Evolutionary conservation across 2,113 vertebrate genomes (phyloP).

Genomic region (Orientallactaga bullata): DNA sequence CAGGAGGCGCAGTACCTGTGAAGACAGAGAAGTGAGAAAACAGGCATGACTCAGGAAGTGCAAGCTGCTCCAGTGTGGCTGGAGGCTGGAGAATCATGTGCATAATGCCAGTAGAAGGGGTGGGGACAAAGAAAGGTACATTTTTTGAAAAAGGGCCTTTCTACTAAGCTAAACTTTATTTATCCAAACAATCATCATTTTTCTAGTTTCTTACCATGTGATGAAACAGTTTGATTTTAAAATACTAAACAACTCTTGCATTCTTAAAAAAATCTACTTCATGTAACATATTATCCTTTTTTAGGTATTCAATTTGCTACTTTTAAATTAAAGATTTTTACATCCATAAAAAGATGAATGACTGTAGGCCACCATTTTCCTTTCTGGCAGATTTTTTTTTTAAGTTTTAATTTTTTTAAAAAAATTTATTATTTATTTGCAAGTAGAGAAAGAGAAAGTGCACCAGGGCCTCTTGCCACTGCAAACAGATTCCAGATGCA

Average conservation of each 20-base stretch:
- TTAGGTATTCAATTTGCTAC: background rate
- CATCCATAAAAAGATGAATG: background rate
- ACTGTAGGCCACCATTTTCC: background rate
- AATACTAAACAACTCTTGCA: conserved; percentile 8
- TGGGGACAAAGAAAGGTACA: background rate
- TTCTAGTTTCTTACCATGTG: conserved; percentile 7
- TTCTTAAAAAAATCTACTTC: background rate
- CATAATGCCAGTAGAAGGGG: background rate
- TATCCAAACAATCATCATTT: background rate
- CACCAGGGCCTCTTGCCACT: too few relatives aligned
- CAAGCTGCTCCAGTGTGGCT: background rate
- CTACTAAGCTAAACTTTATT: background rate
- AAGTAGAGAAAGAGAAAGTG: too few relatives aligned
- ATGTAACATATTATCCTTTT: conserved; percentile 29
- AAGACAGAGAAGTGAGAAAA: conserved; percentile 23
- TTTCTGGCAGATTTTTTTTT: conserved; percentile 28
- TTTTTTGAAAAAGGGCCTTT: background rate
- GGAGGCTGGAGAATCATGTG: too few relatives aligned
- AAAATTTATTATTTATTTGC: too few relatives aligned
- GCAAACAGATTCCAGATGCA: too few relatives aligned
- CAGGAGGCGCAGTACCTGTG: background rate
- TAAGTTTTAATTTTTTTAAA: background rate
- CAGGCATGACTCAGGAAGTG: background rate
- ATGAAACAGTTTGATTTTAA: background rate
- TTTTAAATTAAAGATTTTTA: background rate